These are phyloP conservation scores for Montipora efflorescens DNA, from an alignment of 64 coral and sea anemone species.

Conservation along the genomic window DNA sequence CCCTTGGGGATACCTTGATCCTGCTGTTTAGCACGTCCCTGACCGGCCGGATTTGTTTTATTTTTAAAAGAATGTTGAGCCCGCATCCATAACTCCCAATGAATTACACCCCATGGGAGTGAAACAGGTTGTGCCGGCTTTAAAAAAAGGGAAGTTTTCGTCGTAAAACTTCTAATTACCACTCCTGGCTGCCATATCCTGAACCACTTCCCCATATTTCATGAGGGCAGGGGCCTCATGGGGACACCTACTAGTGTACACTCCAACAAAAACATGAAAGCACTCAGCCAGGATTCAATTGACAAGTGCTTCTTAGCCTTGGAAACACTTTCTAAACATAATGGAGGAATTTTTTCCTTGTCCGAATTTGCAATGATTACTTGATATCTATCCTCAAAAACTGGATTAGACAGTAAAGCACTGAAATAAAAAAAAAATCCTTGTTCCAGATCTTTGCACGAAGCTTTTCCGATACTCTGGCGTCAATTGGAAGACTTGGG, in stretches of 20 bases:
- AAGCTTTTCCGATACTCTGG: slow-evolving; percentile 4
- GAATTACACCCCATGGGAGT: background rate
- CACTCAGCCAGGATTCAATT: background rate
- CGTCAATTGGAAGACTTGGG: background rate
- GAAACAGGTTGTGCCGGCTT: background rate
- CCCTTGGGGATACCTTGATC: background rate
- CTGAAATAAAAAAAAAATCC: slow-evolving; percentile 30
- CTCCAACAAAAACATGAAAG: no score
- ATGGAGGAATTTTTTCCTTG: background rate
- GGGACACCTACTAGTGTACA: no score
- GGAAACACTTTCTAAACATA: background rate
- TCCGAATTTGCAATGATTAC: background rate
- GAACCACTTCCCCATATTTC: slow-evolving; percentile 28
- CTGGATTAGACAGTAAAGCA: background rate
- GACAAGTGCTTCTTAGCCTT: slow-evolving; percentile 7
- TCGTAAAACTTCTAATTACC: no score
- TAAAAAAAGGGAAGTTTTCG: background rate
- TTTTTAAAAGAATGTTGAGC: background rate
- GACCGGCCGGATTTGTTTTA: no score
- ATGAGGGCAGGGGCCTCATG: no score
- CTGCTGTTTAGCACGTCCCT: background rate
- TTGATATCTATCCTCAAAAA: background rate
- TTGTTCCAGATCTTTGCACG: background rate
- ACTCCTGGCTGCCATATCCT: slow-evolving; percentile 1
- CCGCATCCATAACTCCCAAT: slow-evolving; percentile 35